phyloP scores from a whole-genome alignment of 2,888 invertebrate genomes.

The Nemapogon koenigi region DNA sequence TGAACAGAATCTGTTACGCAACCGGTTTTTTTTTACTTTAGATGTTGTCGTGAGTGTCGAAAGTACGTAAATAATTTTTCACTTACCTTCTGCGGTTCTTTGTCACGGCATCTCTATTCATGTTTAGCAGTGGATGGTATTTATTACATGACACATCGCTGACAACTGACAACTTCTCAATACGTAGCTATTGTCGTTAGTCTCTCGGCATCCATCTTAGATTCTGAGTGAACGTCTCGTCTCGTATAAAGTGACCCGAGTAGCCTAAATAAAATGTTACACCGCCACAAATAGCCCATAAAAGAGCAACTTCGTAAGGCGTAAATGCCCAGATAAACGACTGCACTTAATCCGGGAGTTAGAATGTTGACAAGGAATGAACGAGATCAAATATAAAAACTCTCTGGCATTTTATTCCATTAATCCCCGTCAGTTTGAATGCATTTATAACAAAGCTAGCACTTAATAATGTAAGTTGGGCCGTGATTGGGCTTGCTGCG shows the following conservation, averaged over 20 bases:
- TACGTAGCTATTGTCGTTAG: not conserved
- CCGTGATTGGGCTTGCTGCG: conserved; percentile 31
- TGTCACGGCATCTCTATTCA: conserved; percentile 2
- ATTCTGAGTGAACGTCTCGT: conserved; percentile 22
- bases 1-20: too few species aligned
- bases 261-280: conserved; percentile 38
- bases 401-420: conserved; percentile 44
- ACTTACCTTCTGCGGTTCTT: conserved; percentile 3
- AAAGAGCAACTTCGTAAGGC: conserved; percentile 40
- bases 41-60: not conserved
- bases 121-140: not conserved
- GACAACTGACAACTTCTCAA: not conserved
- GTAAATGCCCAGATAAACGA: conserved; percentile 53
- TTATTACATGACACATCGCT: not conserved
- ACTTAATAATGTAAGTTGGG: conserved; percentile 51
- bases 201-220: conserved; percentile 21
- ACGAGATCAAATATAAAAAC: conserved; percentile 50
- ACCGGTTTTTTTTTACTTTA: too few species aligned
- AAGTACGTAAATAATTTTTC: conserved; percentile 1
- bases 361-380: conserved; percentile 55
- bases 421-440: conserved; percentile 55
- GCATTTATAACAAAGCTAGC: conserved; percentile 58
- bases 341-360: conserved; percentile 56
- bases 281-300: conserved; percentile 37
- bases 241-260: conserved; percentile 32